Base-by-base conservation (phyloP, 2,797 vertebrate species). In the Smutsia temminckii region DNA sequence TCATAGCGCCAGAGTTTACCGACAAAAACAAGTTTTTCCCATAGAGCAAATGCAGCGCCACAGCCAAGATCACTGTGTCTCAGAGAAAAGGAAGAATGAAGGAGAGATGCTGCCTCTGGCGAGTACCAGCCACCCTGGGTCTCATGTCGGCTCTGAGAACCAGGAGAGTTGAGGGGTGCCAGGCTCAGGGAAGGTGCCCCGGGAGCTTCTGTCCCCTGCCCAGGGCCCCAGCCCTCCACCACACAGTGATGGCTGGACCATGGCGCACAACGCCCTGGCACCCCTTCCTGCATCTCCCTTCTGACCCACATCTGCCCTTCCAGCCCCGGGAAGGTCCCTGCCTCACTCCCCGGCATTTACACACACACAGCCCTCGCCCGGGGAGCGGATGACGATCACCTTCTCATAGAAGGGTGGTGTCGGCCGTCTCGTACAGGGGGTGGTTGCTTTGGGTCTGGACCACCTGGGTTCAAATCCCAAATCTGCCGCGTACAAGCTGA, bases 11-110 rank as follows among this genome's bases (percentile, higher is more conserved):
- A 5, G 85, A 86, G 89, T 77, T 95, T 78, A 91, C 88, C 46
- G n/a, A 95, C 85, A 92, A 90, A 97, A 94, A 93, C 91, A 94
- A 96, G 88, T 94, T 96, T 89, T 92, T 94, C 96, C 78, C 91
- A 88, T n/a, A 40, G 90, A 95, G 79, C 4, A 9, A 74, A 42
- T 20, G 69, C 6, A 27, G 93, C 57, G 16, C 90, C 61, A 2
- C 34, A 2, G 93, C 85, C 75, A 11, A 83, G 81, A 77, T 57
- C 79, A 8, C 90, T 42, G n/a, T 3, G 57, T 78, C 84, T 57
- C 46, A 25, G 83, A 51, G 13, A 59, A 64, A 69, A n/a, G 57
- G 61, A n/a, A n/a, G 61, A 34, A 51, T 84, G 37, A 40, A 78
- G 49, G 32, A 14, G 6, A 91, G 55, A 32, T 18, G 1, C 71